Evolutionary conservation across 2,888 invertebrate species (phyloP).

Genomic region (Glaucopsyche alexis): DNA sequence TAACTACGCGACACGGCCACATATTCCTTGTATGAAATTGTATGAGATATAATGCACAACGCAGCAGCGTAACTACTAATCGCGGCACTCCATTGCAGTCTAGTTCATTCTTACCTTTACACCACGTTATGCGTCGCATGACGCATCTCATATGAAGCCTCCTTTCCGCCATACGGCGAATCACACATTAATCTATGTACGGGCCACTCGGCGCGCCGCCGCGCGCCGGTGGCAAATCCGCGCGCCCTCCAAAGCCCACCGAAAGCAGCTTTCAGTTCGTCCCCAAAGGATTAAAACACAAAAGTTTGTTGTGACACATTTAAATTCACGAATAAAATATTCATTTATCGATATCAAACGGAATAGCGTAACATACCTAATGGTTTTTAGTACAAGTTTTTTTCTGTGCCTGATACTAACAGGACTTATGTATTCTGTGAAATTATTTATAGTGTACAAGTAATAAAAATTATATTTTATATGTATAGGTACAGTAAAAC

Average conservation of each 20-base stretch:
- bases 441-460: too few relatives aligned
- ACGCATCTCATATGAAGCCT: neutral
- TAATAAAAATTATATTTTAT: too few relatives aligned
- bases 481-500: too few relatives aligned
- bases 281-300: conserved; percentile 64
- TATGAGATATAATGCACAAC: too few relatives aligned
- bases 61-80: too few relatives aligned
- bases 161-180: conserved; percentile 32
- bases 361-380: neutral
- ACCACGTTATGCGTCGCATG: too few relatives aligned
- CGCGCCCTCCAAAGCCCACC: conserved; percentile 60
- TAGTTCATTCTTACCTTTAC: too few relatives aligned
- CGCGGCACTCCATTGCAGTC: too few relatives aligned
- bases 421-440: too few relatives aligned
- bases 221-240: conserved; percentile 51
- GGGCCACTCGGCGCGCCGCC: conserved; percentile 43
- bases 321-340: conserved; percentile 25
- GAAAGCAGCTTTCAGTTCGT: conserved; percentile 70
- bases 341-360: conserved; percentile 7
- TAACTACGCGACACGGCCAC: too few relatives aligned
- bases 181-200: conserved; percentile 39
- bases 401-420: too few relatives aligned
- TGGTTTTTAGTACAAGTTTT: neutral
- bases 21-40: too few relatives aligned
- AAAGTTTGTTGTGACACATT: conserved; percentile 45